Percentiles rank a stretch among this genome's conserved stretches.
These are phyloP conservation scores for Andricus curvator DNA, from an alignment of 2,888 invertebrate species.

Conservation along the genomic window DNA sequence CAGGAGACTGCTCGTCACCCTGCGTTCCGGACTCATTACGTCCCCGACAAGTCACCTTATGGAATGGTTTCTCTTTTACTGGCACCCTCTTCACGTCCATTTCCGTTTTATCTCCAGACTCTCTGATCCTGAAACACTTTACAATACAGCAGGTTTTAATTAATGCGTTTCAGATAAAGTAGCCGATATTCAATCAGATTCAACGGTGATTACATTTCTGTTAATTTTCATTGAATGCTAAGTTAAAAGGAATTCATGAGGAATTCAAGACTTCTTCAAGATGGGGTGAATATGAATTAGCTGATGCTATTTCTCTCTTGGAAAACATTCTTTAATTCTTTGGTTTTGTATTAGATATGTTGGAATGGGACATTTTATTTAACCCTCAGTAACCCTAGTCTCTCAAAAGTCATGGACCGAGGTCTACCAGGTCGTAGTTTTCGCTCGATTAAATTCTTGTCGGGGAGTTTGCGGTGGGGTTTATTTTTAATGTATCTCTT, in stretches of 20 bases:
- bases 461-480: background rate
- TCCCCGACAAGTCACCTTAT: slow-evolving; percentile 43
- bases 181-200: slow-evolving; percentile 12
- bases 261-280: background rate
- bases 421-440: no score
- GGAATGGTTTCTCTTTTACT: slow-evolving; percentile 5
- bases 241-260: slow-evolving; percentile 9
- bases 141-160: slow-evolving; percentile 26
- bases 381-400: background rate
- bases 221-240: background rate
- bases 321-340: background rate
- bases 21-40: slow-evolving; percentile 47
- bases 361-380: background rate
- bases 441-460: slow-evolving; percentile 16
- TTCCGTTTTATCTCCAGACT: slow-evolving; percentile 37
- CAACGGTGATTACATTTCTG: slow-evolving; percentile 24
- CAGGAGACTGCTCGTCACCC: slow-evolving; percentile 51
- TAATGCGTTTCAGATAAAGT: background rate
- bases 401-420: background rate
- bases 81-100: slow-evolving; percentile 44
- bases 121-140: slow-evolving; percentile 14
- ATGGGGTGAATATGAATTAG: background rate
- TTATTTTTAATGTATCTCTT: background rate
- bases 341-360: no score
- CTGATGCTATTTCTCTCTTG: background rate